These are phyloP conservation scores for Epinotia nisella DNA, from an alignment of 2,888 invertebrate genomes.

Conservation along the genomic window DNA sequence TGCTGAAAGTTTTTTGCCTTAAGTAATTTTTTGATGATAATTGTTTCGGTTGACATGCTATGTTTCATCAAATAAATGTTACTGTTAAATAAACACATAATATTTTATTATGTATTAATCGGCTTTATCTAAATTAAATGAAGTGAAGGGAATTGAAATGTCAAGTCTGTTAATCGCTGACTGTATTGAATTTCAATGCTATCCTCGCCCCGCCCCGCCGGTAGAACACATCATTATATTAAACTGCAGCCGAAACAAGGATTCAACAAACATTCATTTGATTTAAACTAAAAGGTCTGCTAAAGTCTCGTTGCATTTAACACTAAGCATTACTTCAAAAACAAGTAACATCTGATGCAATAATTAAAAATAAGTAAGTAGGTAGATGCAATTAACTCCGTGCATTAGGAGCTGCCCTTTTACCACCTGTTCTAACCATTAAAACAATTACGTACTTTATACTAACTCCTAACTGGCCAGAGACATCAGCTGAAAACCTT, in stretches of 20 bases:
- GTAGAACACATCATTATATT: no score
- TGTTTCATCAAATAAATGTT: no score
- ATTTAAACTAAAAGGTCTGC: background rate
- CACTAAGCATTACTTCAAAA: background rate
- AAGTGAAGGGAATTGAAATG: no score
- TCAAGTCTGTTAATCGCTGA: no score
- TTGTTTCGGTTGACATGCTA: background rate
- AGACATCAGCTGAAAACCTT: constrained; percentile 28
- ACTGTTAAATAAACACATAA: no score
- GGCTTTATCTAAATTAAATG: no score
- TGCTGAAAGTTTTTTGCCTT: constrained; percentile 11
- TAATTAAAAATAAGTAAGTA: background rate
- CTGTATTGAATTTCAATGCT: no score
- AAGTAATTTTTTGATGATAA: background rate
- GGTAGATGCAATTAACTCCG: background rate
- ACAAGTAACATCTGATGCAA: constrained; percentile 10
- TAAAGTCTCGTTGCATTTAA: background rate
- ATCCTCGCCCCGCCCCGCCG: no score
- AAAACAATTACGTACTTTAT: constrained; percentile 24
- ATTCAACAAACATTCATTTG: background rate
- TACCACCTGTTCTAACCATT: constrained; percentile 23
- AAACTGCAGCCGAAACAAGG: background rate
- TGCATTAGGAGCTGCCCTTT: background rate
- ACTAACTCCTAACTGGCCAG: constrained; percentile 23
- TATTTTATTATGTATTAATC: no score